Conservation (phyloP, 2,113 vertebrate species). For the Neotragus moschatus region DNA sequence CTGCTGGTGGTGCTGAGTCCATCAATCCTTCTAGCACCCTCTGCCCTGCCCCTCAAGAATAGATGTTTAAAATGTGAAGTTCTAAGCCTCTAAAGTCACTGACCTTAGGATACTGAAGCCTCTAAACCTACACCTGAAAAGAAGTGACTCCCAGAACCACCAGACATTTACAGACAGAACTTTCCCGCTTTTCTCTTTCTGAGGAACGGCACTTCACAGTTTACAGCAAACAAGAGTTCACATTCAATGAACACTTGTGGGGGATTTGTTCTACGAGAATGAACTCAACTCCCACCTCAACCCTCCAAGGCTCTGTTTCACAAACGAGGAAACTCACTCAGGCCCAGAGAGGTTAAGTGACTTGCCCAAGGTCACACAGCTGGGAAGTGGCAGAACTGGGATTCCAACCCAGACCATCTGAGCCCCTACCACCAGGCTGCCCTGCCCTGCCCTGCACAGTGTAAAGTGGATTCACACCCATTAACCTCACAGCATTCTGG, state of each 20-base stretch:
- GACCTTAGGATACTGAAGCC: neutral
- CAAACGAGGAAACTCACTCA: neutral
- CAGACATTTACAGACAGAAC: neutral
- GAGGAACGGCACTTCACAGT: neutral
- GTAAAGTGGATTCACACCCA: neutral
- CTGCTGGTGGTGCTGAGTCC: neutral
- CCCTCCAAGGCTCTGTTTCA: neutral
- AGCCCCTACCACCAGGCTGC: rapidly evolving
- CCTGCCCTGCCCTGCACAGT: rapidly evolving
- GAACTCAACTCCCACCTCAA: neutral
- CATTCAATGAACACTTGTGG: neutral
- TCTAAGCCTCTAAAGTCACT: neutral
- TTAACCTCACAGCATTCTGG: neutral
- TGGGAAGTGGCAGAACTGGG: neutral
- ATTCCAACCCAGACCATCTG: neutral
- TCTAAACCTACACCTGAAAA: neutral
- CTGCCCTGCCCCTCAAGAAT: neutral
- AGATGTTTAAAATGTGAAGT: neutral
- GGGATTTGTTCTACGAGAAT: neutral
- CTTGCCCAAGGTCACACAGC: neutral
- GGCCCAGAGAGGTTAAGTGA: neutral
- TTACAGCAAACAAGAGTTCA: neutral
- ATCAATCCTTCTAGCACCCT: neutral
- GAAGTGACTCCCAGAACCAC: neutral
- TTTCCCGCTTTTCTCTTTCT: neutral